Percentiles rank a stretch among this genome's conserved stretches.
Conservation (phyloP, 2,888 invertebrate genomes). For the Digitonthophagus gazella region DNA sequence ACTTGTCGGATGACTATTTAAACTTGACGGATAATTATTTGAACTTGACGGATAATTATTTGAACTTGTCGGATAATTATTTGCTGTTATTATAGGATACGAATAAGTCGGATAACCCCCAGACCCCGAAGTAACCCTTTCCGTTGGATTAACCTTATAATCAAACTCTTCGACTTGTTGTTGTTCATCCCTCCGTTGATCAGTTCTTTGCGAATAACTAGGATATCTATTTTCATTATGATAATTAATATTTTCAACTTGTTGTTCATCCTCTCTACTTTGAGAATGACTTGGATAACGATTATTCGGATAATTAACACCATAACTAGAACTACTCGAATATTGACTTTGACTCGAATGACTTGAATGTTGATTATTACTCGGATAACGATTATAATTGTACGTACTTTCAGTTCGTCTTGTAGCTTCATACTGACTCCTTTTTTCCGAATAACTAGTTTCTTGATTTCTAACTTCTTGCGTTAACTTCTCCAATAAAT, state of each 20-base stretch:
- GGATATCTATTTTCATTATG: not conserved
- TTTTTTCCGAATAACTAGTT: conserved; percentile 21
- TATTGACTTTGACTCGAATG: not conserved
- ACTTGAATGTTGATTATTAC: not conserved
- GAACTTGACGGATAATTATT: too few species aligned
- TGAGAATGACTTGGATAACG: not conserved
- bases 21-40: not conserved
- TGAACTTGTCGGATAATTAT: not conserved
- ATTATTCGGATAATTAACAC: too few species aligned
- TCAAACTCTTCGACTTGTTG: not conserved
- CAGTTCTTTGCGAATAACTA: not conserved
- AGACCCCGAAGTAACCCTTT: too few species aligned
- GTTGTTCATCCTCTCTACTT: not conserved
- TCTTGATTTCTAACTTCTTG: conserved; percentile 32
- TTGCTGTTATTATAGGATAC: too few species aligned
- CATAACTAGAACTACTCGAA: conserved; percentile 2
- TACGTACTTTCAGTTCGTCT: not conserved
- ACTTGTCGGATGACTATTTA: not conserved
- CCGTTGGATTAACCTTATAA: not conserved
- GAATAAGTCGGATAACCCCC: too few species aligned
- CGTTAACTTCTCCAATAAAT: conserved; percentile 41
- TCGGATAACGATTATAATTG: not conserved
- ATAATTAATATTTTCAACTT: not conserved
- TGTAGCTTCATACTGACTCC: conserved; percentile 8
- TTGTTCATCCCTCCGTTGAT: not conserved